A percentile compares a stretch with the other conserved stretches of the same genome.
Conservation (phyloP, 1,140 invertebrate species). For the Procambarus clarkii region DNA sequence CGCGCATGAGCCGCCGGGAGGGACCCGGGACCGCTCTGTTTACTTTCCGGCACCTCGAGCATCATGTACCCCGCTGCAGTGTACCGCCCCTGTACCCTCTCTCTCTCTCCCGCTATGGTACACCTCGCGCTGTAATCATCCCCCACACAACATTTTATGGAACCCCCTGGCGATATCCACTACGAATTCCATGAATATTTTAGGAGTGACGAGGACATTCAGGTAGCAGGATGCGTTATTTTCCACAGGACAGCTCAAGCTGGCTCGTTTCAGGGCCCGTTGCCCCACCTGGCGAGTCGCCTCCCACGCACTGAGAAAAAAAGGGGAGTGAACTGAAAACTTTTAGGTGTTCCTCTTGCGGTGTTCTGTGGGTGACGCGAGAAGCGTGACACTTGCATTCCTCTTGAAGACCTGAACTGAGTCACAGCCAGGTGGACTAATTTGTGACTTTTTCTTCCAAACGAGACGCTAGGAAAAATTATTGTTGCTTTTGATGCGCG, state of each 20-base stretch:
- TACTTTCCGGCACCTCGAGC: slow-evolving; percentile 9
- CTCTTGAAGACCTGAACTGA: no score
- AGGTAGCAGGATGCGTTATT: neutral
- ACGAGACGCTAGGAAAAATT: no score
- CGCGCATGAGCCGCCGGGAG: neutral
- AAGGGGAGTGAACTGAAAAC: no score
- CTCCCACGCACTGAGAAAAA: neutral
- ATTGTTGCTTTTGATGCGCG: no score
- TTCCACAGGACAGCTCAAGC: neutral
- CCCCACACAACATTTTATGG: neutral
- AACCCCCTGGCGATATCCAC: neutral
- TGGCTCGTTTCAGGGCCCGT: neutral
- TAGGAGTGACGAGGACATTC: neutral
- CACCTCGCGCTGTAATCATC: neutral
- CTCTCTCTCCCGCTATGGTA: neutral
- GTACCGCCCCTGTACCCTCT: neutral
- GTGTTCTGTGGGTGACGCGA: neutral
- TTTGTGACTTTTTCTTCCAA: no score
- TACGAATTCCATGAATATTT: neutral
- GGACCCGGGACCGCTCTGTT: neutral
- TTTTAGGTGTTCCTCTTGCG: no score
- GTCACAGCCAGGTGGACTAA: no score
- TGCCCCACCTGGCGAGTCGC: neutral
- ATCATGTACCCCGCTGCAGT: neutral
- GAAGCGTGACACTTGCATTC: neutral